Percentiles rank a stretch among this genome's conserved stretches.
phyloP scores from a whole-genome alignment of 2,113 vertebrate species.

The Mormyrus iriodes region DNA sequence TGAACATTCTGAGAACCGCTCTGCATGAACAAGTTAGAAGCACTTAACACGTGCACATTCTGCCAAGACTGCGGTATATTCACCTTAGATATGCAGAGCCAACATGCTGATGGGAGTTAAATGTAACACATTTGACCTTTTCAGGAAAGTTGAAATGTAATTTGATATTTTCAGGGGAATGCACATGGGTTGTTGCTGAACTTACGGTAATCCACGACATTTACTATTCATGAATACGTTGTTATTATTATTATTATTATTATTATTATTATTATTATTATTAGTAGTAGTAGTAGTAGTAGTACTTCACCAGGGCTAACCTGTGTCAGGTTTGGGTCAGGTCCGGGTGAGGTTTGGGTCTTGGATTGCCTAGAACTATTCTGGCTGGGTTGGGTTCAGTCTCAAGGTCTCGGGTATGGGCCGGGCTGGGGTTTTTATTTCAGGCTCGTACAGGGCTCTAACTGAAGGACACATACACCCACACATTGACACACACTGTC shows the following conservation, averaged over 20 bases:
- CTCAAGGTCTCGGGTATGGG: too few relatives aligned
- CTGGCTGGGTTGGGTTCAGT: too few relatives aligned
- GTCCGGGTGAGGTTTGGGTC: too few relatives aligned
- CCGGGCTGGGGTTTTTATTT: too few relatives aligned
- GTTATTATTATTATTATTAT: neutral
- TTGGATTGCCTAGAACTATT: too few relatives aligned
- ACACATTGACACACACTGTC: too few relatives aligned
- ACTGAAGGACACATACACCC: too few relatives aligned
- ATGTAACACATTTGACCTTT: conserved; percentile 19
- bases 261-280: too few relatives aligned
- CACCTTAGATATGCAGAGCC: neutral
- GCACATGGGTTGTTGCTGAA: neutral
- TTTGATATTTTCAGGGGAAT: conserved; percentile 29
- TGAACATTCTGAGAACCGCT: neutral
- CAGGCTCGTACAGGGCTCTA: too few relatives aligned
- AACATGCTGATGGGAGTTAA: neutral
- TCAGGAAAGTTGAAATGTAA: conserved; percentile 16
- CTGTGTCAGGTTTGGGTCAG: too few relatives aligned
- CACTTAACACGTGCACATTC: neutral
- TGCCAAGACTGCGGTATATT: conserved; percentile 9
- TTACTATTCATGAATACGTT: conserved; percentile 9
- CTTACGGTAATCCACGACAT: conserved; percentile 8
- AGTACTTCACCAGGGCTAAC: too few relatives aligned
- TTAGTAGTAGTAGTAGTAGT: neutral
- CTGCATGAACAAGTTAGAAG: neutral